Evolutionary conservation across 2,888 invertebrate species (phyloP), one percentile per base, ranked within the genome.

Genomic region (Papilio protenor): DNA sequence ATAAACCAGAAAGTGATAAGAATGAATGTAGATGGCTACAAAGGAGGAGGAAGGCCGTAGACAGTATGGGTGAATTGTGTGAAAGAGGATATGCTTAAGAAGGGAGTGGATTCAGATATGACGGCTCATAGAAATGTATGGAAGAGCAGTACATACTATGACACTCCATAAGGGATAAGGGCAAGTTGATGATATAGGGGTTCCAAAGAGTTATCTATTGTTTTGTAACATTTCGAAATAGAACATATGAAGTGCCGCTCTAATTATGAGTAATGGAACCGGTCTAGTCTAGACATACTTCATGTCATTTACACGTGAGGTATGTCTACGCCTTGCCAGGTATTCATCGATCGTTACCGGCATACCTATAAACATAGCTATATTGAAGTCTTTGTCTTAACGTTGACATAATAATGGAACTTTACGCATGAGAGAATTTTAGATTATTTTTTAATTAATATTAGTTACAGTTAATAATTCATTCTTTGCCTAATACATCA

Each of bases 251-350:
- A 49, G 27, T 72, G 52, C n/a, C 72, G 52, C 72, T 33, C 55
- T 72, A 72, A 72, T 72, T 72, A 72, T 72, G 52, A 72, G 52
- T 52, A 72, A 72, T 72, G 72, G 33, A 55, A 71, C 72, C 18
- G 33, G 72, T 72, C 72, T 23, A 52, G 72, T 52, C 49, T 49
- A 33, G 71, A 52, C 71, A 55, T 33, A 55, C 33, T 33, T 33
- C 33, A 55, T 55, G 72, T 72, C 72, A 72, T 71, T 71, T 52
- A 71, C 21, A 55, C 27, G 55, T 72, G 55, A 72, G 55, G 52
- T 33, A 72, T 72, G 72, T 40, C 72, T 71, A 27, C 23, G 12
- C 52, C 27, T 52, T 72, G 72, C 72, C 72, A 72, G 72, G 33
- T 72, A 72, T 72, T 72, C 49, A 27, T 52, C 71, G 33, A 72